Base-by-base conservation (phyloP, 2,888 invertebrate species). In the Scaptomyza reducta region DNA sequence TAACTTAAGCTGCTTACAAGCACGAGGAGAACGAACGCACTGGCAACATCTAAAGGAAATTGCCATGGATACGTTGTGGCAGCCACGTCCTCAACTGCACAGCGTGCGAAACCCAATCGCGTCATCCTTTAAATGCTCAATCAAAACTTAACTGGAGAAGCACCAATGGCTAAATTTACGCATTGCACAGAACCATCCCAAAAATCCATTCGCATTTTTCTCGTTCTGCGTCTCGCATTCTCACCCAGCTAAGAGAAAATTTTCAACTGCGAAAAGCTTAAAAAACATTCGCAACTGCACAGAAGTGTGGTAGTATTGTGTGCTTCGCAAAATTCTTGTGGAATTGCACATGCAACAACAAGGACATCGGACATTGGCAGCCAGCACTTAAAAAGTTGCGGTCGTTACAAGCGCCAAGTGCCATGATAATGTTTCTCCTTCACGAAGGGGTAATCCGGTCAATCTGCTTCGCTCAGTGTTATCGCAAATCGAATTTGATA, bases 81-180 rank as follows among this genome's bases (percentile, higher is more conserved):
- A 72, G 58, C 58, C 57, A 45, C 64, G 58, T 50, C 42, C 40
- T 41, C 46, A 41, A 46, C 31, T 13, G 59, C 56, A 40, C 53
- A 38, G 70, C 57, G 49, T 38, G 47, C 46, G 79, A 82, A 68
- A 65, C 64, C 67, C 69, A 72, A 70, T 67, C 67, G 70, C 59
- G 58, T 63, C 62, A 57, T 57, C 61, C 78, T 74, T 77, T 80
- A 88, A 82, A 88, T 66, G 88, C 69, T 84, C 89, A 88, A 82
- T 82, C 84, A 87, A 77, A 84, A 80, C 71, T 64, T 74, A 74
- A 71, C 70, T 29, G 27, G 27, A 41, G 35, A 29, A 41, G 38
- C 64, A 57, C 63, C 56, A 70, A 62, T 77, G 82, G 67, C 78
- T 74, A 84, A 71, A 84, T 87, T 80, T 84, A 70, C 67, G 65